Evolutionary conservation across 2,888 invertebrate species (phyloP), one percentile per base, ranked within the genome.

Genomic region (Hemicrepidius hirtus): DNA sequence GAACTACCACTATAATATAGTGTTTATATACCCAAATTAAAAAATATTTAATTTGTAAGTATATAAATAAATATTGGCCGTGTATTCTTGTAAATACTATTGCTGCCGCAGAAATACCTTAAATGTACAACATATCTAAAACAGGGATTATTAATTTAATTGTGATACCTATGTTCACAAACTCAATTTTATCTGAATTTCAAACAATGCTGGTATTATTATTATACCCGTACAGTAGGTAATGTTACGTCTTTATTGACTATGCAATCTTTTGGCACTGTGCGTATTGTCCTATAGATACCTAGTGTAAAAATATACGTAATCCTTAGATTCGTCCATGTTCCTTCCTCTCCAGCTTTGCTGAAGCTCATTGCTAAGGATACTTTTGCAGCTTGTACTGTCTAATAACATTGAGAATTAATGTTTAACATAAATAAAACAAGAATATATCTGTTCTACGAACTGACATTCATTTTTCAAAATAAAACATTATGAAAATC

Each of bases 101-200:
- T 50, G 10, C 21, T 20, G 20, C 40, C 7, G 18, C 18, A 18
- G 13, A 18, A 16, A 18, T 41, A 44, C 13, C 16, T 18, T 44
- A 16, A 18, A 44, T 55, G 32, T 40, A 12, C 37, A 20, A 57
- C 57, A 57, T 57, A 57, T 57, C 57, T 57, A 35, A 57, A 37
- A 35, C 35, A 37, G 57, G 57, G 37, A 37, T 21, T 57, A 28
- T 32, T 37, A 3, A 18, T 9, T 20, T 57, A 18, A 37, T 57
- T 57, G 37, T 57, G 20, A 57, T 57, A n/a, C n/a, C n/a, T n/a
- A 12, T 57, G 9, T 12, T 57, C 12, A 6, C 35, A 20, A 57
- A 28, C 18, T 3, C 13, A 24, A 24, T 3, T 24, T 57, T n/a
- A 7, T 10, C 18, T 9, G 35, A 20, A 55, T 1, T 32, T 16